Conservation (phyloP, 2,797 vertebrate species). For the Halcyon chelicuti region DNA sequence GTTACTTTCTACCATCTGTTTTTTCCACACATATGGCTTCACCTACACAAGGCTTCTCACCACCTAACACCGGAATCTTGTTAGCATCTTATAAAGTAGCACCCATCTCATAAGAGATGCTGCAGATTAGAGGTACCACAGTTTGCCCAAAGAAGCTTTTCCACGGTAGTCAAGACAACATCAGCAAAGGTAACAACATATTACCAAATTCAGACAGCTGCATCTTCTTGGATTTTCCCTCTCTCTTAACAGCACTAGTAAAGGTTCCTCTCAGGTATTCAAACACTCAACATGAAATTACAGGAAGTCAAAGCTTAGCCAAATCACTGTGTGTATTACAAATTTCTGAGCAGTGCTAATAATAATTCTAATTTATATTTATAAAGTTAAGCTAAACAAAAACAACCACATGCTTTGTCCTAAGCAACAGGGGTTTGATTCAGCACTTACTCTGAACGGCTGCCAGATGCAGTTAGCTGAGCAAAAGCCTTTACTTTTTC, state of each 20-base stretch:
- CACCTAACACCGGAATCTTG: background rate
- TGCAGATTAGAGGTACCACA: background rate
- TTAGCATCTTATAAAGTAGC: background rate
- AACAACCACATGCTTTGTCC: background rate
- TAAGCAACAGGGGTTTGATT: background rate
- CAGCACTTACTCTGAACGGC: constrained; percentile 89
- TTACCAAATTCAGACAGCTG: background rate
- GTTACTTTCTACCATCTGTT: background rate
- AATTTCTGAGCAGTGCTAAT: background rate
- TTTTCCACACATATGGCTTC: background rate
- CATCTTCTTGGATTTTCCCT: background rate
- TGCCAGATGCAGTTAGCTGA: constrained; percentile 91
- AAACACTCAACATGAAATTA: background rate
- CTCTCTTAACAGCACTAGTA: background rate
- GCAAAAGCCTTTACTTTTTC: constrained; percentile 97
- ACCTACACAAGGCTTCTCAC: background rate
- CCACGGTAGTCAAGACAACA: background rate
- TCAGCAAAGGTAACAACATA: background rate
- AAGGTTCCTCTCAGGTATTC: background rate
- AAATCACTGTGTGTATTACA: background rate
- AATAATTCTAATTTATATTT: background rate
- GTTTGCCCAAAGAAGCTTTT: background rate
- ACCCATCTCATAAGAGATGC: background rate
- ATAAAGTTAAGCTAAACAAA: background rate
- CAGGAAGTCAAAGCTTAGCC: background rate